Evolutionary conservation across 2,797 vertebrate species (phyloP).

Genomic region (Halcyon smyrnensis): DNA sequence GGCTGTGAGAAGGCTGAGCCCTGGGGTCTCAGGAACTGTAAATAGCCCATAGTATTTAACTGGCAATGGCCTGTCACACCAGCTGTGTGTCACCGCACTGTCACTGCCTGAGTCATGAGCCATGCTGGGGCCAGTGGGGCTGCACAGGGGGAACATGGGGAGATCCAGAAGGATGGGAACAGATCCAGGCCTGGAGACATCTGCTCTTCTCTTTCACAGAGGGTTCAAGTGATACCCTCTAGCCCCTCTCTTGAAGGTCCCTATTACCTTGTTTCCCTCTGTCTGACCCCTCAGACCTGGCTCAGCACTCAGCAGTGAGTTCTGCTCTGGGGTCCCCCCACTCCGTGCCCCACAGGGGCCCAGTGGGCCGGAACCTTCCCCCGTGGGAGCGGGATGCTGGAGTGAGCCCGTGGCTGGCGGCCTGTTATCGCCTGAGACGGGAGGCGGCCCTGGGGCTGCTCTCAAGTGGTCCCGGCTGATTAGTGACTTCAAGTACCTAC

Average conservation of each 20-base stretch:
- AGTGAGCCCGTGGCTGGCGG: background rate
- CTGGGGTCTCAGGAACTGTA: background rate
- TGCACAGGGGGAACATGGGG: background rate
- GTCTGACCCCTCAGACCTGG: background rate
- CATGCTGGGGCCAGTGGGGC: background rate
- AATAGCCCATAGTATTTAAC: background rate
- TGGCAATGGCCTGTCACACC: background rate
- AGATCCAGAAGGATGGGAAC: background rate
- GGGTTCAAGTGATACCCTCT: slow-evolving; percentile 3
- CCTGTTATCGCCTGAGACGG: slow-evolving; percentile 21
- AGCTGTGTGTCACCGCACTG: slow-evolving; percentile 31
- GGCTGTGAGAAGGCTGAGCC: slow-evolving; percentile 41
- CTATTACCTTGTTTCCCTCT: background rate
- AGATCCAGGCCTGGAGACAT: background rate
- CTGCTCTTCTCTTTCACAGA: background rate
- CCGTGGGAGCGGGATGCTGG: background rate
- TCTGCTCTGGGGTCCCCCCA: background rate
- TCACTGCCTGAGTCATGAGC: slow-evolving; percentile 46
- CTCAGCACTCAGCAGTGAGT: background rate
- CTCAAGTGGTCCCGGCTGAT: slow-evolving; percentile 62
- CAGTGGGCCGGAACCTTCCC: background rate
- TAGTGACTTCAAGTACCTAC: slow-evolving; percentile 60
- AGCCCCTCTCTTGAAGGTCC: background rate
- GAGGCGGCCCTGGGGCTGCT: slow-evolving; percentile 46
- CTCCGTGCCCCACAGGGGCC: background rate